These are phyloP conservation scores for Spea bombifrons DNA, from an alignment of 2,113 vertebrate species.

Conservation along the genomic window DNA sequence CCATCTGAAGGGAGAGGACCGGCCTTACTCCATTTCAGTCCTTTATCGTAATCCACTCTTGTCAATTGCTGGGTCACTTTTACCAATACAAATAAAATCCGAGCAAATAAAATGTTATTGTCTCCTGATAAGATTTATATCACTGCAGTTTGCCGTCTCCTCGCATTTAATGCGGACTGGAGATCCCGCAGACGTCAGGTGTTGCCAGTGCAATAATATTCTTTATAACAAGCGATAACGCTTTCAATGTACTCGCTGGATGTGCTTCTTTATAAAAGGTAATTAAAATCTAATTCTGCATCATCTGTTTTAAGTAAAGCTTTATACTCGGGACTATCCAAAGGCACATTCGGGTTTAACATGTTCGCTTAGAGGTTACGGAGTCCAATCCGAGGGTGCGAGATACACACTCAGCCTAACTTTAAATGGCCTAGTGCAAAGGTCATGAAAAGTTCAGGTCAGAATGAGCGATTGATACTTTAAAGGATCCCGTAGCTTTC, in stretches of 20 bases:
- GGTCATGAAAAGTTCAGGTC: slow-evolving; percentile 92
- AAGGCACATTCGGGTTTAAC: not conserved
- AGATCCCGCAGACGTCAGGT: not conserved
- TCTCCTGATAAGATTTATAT: slow-evolving; percentile 85
- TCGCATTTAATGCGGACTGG: not conserved
- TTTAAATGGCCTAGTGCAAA: slow-evolving; percentile 70
- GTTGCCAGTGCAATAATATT: not conserved
- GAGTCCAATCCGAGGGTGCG: not conserved
- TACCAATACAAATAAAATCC: slow-evolving; percentile 96
- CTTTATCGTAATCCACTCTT: slow-evolving; percentile 77
- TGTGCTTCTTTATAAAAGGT: no score
- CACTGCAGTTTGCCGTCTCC: slow-evolving; percentile 73
- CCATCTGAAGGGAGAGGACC: slow-evolving; percentile 86
- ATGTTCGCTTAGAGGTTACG: not conserved
- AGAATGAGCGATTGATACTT: slow-evolving; percentile 84
- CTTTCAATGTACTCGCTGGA: no score
- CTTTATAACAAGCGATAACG: not conserved
- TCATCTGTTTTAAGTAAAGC: no score
- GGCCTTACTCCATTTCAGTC: slow-evolving; percentile 72
- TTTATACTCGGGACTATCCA: no score
- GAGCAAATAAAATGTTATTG: slow-evolving; percentile 88
- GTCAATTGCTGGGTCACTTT: slow-evolving; percentile 82
- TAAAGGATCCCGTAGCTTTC: slow-evolving; percentile 77
- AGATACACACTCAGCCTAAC: not conserved
- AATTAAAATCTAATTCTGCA: no score